These are phyloP conservation scores for Pyrochroa serraticornis DNA, from an alignment of 2,888 invertebrate species.

Conservation along the genomic window DNA sequence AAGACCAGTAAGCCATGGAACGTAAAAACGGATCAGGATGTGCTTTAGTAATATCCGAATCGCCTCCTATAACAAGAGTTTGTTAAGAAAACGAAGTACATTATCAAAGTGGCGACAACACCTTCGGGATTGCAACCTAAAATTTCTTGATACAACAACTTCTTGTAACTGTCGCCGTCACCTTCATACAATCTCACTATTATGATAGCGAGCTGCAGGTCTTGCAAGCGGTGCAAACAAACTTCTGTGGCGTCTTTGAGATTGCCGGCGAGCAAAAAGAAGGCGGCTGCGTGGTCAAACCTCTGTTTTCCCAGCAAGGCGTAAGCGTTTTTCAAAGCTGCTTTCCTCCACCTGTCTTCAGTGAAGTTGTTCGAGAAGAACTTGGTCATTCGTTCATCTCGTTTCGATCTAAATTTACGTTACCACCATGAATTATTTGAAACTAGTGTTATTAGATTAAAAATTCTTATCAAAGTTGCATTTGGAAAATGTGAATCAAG, in stretches of 20 bases:
- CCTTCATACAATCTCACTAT: conserved; percentile 92
- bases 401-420: conserved; percentile 66
- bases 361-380: conserved; percentile 96
- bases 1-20: conserved; percentile 96
- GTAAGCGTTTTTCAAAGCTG: conserved; percentile 97
- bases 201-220: conserved; percentile 94
- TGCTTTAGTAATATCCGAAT: conserved; percentile 73
- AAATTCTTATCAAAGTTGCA: too few species aligned
- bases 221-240: conserved; percentile 87
- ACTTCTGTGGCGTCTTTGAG: conserved; percentile 96
- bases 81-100: not conserved
- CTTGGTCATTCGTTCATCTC: conserved; percentile 89
- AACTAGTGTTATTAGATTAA: too few species aligned
- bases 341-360: conserved; percentile 94
- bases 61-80: conserved; percentile 38
- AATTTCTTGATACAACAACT: conserved; percentile 79
- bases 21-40: conserved; percentile 97
- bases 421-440: not conserved
- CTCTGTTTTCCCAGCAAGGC: conserved; percentile 91
- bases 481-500: too few species aligned
- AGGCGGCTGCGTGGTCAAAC: conserved; percentile 97
- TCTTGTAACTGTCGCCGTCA: conserved; percentile 73
- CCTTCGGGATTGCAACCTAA: conserved; percentile 73
- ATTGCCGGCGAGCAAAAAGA: conserved; percentile 94
- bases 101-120: conserved; percentile 3